Evolutionary conservation across 1,140 invertebrate genomes (phyloP).

Genomic region (Drosophila repleta): DNA sequence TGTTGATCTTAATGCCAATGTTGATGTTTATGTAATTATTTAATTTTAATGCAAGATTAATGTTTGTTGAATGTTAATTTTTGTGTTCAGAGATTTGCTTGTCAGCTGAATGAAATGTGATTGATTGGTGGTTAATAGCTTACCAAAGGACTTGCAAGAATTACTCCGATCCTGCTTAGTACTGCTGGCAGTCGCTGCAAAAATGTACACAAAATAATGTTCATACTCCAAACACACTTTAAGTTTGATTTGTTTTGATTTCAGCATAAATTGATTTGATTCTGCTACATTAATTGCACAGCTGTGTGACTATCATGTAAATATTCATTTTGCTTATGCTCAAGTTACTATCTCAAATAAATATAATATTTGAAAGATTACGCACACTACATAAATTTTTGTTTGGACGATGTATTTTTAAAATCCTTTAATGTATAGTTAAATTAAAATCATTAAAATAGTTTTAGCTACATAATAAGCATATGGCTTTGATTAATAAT

Average conservation of each 20-base stretch:
- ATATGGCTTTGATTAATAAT: too few relatives aligned
- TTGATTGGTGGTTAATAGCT: conserved; percentile 86
- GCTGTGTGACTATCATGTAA: conserved; percentile 44
- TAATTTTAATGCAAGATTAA: background rate
- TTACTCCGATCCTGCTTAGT: conserved; percentile 96
- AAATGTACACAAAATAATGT: conserved; percentile 84
- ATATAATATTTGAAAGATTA: conserved; percentile 7
- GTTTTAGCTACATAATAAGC: too few relatives aligned
- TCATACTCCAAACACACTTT: conserved; percentile 84
- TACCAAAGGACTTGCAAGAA: conserved; percentile 96
- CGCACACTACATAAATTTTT: conserved; percentile 76
- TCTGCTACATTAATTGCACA: conserved; percentile 40
- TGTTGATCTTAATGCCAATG: background rate
- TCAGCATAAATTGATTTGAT: conserved; percentile 33
- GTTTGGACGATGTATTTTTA: conserved; percentile 31
- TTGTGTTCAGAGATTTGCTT: background rate
- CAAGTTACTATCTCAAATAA: conserved; percentile 36
- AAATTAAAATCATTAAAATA: too few relatives aligned
- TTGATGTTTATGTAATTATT: background rate
- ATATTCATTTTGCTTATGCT: conserved; percentile 5
- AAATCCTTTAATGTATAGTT: background rate
- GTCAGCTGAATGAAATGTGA: conserved; percentile 50
- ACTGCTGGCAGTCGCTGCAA: conserved; percentile 95
- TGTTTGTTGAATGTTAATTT: background rate
- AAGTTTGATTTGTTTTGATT: conserved; percentile 61